Evolutionary conservation across 1,140 invertebrate genomes (phyloP), one percentile per base, ranked within the genome.

Genomic region (Homalodisca vitripennis): DNA sequence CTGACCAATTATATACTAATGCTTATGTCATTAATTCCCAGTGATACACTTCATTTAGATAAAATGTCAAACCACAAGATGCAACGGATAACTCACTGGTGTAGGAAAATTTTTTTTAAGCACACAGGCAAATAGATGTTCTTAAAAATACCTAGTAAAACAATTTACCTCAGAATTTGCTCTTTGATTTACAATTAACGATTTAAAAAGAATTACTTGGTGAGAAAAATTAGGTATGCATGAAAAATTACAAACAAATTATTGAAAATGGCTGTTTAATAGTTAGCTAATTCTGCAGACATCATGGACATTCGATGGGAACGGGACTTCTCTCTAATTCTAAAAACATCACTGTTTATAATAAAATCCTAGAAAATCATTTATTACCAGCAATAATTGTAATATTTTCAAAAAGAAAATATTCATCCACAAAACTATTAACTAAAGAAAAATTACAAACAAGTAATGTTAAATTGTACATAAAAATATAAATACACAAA

Each of bases 401-500:
- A 51, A 60, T 60, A 60, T 60, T 60, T 60, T 24, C 55, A 26
- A 60, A 60, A 60, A 26, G 55, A 60, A 60, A 60, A 27, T 60
- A 60, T 41, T 41, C 6, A 6, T 60, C 55, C 55, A 60, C 27
- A 26, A 60, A 12, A 27, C 55, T 60, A 60, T 26, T 24, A 60
- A 60, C 55, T 60, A 27, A 60, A n/a, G n/a, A n/a, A n/a, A n/a
- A 60, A 60, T 22, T 60, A 60, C 55, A 60, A 60, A 60, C 55
- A 60, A 60, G 22, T 60, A 10, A 60, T 60, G 55, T 60, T 60
- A 27, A 60, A 60, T 60, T 60, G 55, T 60, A 60, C 55, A 60
- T 60, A 24, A 60, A 51, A 60, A 60, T 60, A 60, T 60, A 60
- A 60, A 60, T 60, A 60, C 55, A 60, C 55, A 60, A 51, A 60